These are phyloP conservation scores for Pollenia angustigena DNA, from an alignment of 2,888 invertebrate genomes.

Conservation along the genomic window DNA sequence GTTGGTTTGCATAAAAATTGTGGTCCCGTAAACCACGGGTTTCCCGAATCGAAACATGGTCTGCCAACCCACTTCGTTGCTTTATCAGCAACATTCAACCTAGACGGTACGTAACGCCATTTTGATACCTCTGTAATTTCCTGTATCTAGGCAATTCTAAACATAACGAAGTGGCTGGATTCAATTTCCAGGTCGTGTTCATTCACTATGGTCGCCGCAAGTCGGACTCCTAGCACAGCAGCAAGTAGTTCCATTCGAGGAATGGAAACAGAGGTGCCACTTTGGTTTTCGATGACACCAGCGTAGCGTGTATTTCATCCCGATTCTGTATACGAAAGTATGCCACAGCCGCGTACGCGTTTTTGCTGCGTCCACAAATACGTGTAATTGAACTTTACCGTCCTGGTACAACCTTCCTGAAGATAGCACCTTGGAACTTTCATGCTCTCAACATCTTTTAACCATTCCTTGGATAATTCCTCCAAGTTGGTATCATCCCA, in stretches of 20 bases:
- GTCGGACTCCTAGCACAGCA: slow-evolving; percentile 73
- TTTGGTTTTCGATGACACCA: slow-evolving; percentile 74
- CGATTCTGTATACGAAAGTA: slow-evolving; percentile 68
- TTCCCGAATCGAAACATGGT: not conserved
- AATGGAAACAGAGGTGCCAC: too few relatives aligned
- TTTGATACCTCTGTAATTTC: not conserved
- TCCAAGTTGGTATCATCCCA: slow-evolving; percentile 70
- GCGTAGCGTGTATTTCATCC: slow-evolving; percentile 31
- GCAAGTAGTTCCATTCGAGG: slow-evolving; percentile 74
- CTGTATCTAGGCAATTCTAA: slow-evolving; percentile 63
- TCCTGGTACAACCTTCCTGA: not conserved
- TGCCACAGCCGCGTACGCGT: slow-evolving; percentile 75
- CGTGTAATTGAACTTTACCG: slow-evolving; percentile 40
- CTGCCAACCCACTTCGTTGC: not conserved
- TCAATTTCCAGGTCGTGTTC: not conserved
- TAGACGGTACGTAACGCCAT: not conserved
- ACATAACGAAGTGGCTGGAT: slow-evolving; percentile 71
- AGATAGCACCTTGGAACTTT: slow-evolving; percentile 70
- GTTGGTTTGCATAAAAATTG: not conserved
- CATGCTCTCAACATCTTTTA: slow-evolving; percentile 37
- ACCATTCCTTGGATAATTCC: slow-evolving; percentile 50
- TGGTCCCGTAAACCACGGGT: slow-evolving; percentile 14
- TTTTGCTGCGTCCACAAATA: slow-evolving; percentile 68
- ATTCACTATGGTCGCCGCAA: slow-evolving; percentile 19
- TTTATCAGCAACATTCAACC: not conserved